Evolutionary conservation across 2,113 vertebrate genomes (phyloP), one percentile per base, ranked within the genome.

Genomic region (Bothrops jararaca): DNA sequence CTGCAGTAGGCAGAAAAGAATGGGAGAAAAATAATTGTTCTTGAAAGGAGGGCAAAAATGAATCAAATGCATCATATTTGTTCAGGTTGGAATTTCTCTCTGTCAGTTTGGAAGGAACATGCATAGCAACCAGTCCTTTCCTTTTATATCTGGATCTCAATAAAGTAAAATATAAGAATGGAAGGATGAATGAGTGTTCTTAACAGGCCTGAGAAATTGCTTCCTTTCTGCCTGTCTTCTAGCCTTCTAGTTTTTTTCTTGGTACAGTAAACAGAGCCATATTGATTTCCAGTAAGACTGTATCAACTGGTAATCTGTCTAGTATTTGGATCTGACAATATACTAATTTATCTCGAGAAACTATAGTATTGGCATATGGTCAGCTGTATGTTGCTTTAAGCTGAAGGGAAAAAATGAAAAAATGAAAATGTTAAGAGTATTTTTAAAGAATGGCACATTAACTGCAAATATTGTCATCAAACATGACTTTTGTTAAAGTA

Each of bases 271-370:
- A 92, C 93, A 94, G 93, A 93, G 87, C 90, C 60, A 92, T 54
- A 53, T 45, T 94, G 94, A 96, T 96, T 96, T 94, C 95, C 94
- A 97, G 89, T n/a, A 92, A 95, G 94, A 95, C 91, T 90, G 93
- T 94, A 96, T 94, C 92, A 94, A 93, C 92, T 94, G n/a, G 60
- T 87, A 95, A 95, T 94, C 93, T 94, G 89, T 93, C 93, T 95
- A 95, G 93, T 94, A 91, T 89, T 96, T 95, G 95, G 89, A 94
- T 87, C 56, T 92, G 86, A 54, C 53, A 54, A 54, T 54, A 15
- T 50, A 50, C 53, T 54, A 15, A 13, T 54, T 54, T 18, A 54
- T 18, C 15, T 54, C 13, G 53, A 54, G 53, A 54, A 54, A 54
- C 53, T 54, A 54, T 54, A 54, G 13, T 54, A 18, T 54, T 54